A percentile compares a stretch with the other conserved stretches of the same genome.
Evolutionary conservation across 1,140 invertebrate species (phyloP).

Genomic region (Drosophila fuyamai): DNA sequence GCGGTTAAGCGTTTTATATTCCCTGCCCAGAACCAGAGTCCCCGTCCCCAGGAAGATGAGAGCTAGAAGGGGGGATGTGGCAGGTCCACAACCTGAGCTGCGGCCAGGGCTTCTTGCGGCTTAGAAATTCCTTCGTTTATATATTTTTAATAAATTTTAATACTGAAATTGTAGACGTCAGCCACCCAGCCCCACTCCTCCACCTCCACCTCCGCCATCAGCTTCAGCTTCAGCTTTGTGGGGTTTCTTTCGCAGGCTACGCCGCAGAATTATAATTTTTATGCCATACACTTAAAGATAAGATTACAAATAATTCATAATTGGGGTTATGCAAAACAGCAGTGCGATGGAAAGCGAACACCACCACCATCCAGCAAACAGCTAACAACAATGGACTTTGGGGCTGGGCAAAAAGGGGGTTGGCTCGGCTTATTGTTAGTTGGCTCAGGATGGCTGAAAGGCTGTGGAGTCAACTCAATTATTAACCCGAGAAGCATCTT

Average conservation of each 20-base stretch:
- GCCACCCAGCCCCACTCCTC: not conserved
- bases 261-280: slow-evolving; percentile 75
- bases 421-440: slow-evolving; percentile 33
- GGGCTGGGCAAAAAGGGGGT: not conserved
- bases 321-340: slow-evolving; percentile 64
- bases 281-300: slow-evolving; percentile 78
- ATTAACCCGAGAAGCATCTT: slow-evolving; percentile 29
- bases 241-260: slow-evolving; percentile 56
- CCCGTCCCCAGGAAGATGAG: slow-evolving; percentile 10
- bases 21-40: slow-evolving; percentile 22
- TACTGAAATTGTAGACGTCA: slow-evolving; percentile 75
- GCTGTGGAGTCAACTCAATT: slow-evolving; percentile 34
- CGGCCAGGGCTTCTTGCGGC: slow-evolving; percentile 52
- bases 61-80: slow-evolving; percentile 23
- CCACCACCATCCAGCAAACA: slow-evolving; percentile 29
- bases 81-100: slow-evolving; percentile 40
- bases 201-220: not conserved
- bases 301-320: slow-evolving; percentile 79
- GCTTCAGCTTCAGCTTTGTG: slow-evolving; percentile 32
- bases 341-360: slow-evolving; percentile 30
- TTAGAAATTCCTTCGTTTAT: slow-evolving; percentile 67
- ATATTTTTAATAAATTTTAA: slow-evolving; percentile 82
- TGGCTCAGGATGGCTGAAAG: slow-evolving; percentile 30
- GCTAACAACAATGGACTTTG: slow-evolving; percentile 49
- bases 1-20: slow-evolving; percentile 71